Percentiles rank a stretch among this genome's conserved stretches.
These are phyloP conservation scores for Leptopilina syphax DNA, from an alignment of 2,888 invertebrate species.

Conservation along the genomic window DNA sequence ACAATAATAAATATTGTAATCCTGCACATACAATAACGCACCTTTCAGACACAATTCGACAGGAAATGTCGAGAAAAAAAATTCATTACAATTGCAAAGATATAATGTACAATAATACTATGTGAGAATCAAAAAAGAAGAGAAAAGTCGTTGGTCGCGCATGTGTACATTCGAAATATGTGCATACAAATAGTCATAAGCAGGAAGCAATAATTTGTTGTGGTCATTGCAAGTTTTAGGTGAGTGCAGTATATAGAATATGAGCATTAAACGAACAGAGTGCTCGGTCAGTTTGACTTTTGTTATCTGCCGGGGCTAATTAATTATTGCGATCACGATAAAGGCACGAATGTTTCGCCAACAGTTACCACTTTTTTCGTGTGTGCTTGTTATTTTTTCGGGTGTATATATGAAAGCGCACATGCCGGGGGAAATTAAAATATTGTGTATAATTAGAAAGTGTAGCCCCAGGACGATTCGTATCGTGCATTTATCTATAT, in stretches of 20 bases:
- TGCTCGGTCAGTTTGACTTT: constrained; percentile 45
- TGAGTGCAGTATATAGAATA: constrained; percentile 43
- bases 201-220: constrained; percentile 56
- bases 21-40: background rate
- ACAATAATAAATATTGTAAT: too few relatives aligned
- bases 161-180: constrained; percentile 36
- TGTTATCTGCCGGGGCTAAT: constrained; percentile 59
- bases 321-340: constrained; percentile 73
- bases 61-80: constrained; percentile 1
- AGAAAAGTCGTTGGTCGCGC: constrained; percentile 11
- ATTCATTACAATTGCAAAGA: constrained; percentile 18
- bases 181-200: constrained; percentile 50
- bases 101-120: background rate
- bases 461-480: constrained; percentile 52
- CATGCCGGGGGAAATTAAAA: constrained; percentile 72
- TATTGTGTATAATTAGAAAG: constrained; percentile 71
- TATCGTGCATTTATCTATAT: constrained; percentile 33
- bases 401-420: constrained; percentile 55
- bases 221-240: constrained; percentile 49
- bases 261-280: constrained; percentile 44
- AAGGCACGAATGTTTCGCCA: constrained; percentile 72
- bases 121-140: background rate
- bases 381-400: constrained; percentile 43
- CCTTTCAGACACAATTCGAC: background rate
- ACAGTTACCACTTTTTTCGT: constrained; percentile 65